Evolutionary conservation across 92 coral and sea anemone species (phyloP), one percentile per base, ranked within the genome.

Genomic region (Palythoa grandis): DNA sequence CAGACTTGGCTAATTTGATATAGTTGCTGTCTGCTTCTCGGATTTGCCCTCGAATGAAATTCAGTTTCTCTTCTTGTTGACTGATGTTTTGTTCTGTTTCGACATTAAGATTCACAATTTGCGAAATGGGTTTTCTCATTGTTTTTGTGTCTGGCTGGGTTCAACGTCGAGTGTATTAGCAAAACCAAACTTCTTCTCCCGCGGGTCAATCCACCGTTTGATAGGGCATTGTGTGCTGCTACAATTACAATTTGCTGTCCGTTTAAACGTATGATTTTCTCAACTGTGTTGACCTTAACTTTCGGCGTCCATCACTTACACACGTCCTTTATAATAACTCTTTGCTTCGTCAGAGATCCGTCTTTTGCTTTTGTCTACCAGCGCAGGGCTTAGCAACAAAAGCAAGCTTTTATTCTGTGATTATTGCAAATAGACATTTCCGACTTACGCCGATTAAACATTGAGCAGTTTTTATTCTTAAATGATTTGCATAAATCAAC

Each of bases 401-500:
- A 80, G 47, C 74, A 80, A 80, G 39, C 74, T 67, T 80, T 63
- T 25, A 67, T 80, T 22, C 22, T 67, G 85, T 66, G 54, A 56
- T 80, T 79, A 47, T 38, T 80, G 37, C 74, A 69, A 66, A 80
- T 47, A n/a, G 85, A 80, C 85, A 67, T 65, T 53, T 16, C 48
- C 61, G 40, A 66, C 25, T 67, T 66, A 13, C 53, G 6, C 20
- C 40, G 74, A 80, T 80, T 80, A 80, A 80, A 80, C 85, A 80
- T 80, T 80, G 63, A 80, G 66, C 74, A 16, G 23, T 66, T 80
- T 12, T 66, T 14, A 65, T 43, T 39, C 65, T 69, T 16, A 22
- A 65, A 80, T 66, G 65, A 80, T 80, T 65, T 80, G 61, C 85
- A 80, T 80, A 80, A 80, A 80, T 48, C 39, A 80, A 65, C 58